Base-by-base conservation (phyloP, 2,888 invertebrate genomes). In the Prostheceraeus crozeri region DNA sequence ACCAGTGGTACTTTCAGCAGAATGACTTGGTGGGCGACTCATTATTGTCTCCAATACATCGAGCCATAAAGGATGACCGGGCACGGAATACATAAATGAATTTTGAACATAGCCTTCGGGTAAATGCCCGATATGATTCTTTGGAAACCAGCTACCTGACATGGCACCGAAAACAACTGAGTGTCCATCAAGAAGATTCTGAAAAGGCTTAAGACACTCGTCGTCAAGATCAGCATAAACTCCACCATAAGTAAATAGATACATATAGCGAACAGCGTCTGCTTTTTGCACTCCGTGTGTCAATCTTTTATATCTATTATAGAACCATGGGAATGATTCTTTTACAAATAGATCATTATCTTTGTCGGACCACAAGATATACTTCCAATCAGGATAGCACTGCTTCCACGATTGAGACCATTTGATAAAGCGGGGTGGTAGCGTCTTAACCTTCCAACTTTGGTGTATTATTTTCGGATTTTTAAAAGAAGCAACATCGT, bases 221-320 rank as follows among this genome's bases (percentile, higher is more conserved):
- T 23, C 21, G 55, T 55, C 55, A n/a, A 55, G 52, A 23, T 55
- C 55, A 19, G 19, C 21, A 21, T 55, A 55, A 19, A 55, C 25
- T 14, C 55, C 55, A 11, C 55, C 55, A 21, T 55, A 55, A 16
- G n/a, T 33, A 46, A 19, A 55, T 14, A 55, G 11, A 21, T 55
- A 55, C 19, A 55, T n/a, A 19, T 45, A 46, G 14, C 55, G 51
- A n/a, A 35, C 45, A n/a, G 45, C 55, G 55, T 55, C 55, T 2
- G 55, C 55, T 3, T 36, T n/a, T 11, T 53, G 28, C 2, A 55
- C 33, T 1, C 16, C 52, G 2, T 19, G n/a, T 3, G 55, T 23
- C n/a, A 54, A 23, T 3, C 11, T 11, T 33, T 55, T 36, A 21
- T 55, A 55, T 2, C 30, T 16, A 2, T 46, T 52, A 16, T 40